These are phyloP conservation scores for Amyelois transitella DNA, from an alignment of 1,140 invertebrate genomes.

Conservation along the genomic window DNA sequence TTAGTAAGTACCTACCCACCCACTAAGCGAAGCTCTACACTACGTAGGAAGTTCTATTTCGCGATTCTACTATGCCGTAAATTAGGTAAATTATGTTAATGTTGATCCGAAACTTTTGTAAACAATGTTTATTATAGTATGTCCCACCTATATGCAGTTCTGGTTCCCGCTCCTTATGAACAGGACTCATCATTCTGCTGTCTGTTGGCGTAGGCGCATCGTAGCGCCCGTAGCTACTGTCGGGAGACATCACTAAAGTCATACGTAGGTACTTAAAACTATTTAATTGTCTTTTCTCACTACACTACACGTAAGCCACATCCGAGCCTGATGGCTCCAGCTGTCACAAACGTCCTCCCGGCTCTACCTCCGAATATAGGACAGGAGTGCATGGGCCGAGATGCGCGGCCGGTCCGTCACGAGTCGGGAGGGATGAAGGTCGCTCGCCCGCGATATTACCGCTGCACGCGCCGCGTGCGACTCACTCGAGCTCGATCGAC, in stretches of 20 bases:
- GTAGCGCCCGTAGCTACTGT: constrained; percentile 70
- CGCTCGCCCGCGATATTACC: constrained; percentile 43
- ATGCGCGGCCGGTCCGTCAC: constrained; percentile 48
- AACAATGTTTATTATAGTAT: neutral
- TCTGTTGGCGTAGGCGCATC: constrained; percentile 55
- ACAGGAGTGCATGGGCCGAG: constrained; percentile 55
- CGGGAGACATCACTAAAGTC: constrained; percentile 72
- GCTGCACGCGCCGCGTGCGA: constrained; percentile 63
- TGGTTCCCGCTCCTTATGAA: constrained; percentile 66
- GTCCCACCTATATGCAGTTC: constrained; percentile 71
- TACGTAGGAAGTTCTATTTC: no score
- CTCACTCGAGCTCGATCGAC: constrained; percentile 67
- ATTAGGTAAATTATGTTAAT: no score
- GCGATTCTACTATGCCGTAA: no score
- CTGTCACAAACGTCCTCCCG: constrained; percentile 39
- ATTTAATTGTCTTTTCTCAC: constrained; percentile 52
- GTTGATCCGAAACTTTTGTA: constrained; percentile 10
- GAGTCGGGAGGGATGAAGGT: constrained; percentile 65
- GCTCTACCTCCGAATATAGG: constrained; percentile 46
- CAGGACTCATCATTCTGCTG: constrained; percentile 51
- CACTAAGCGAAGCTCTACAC: no score
- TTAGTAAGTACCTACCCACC: no score
- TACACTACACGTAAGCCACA: constrained; percentile 64
- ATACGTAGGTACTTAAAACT: constrained; percentile 49
- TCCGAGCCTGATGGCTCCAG: constrained; percentile 35